phyloP scores from a whole-genome alignment of 2,797 vertebrate genomes.

The Microctenopoma lineatum region DNA sequence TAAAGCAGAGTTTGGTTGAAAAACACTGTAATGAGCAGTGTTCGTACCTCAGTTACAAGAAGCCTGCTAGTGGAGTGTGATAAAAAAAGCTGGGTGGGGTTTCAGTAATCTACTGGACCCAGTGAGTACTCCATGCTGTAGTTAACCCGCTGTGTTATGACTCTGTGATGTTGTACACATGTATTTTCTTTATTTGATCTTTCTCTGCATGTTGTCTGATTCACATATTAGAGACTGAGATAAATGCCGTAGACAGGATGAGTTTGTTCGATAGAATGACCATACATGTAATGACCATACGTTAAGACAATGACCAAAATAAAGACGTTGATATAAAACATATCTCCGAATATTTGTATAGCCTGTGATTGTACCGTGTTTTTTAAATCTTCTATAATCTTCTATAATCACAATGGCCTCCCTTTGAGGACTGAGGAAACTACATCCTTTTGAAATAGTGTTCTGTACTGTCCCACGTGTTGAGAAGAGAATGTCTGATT shows the following conservation, averaged over 20 bases:
- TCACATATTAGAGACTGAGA: too few species aligned
- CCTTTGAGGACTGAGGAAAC: slow-evolving; percentile 4
- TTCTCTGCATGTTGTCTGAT: too few species aligned
- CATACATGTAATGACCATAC: too few species aligned
- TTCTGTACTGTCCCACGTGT: neutral
- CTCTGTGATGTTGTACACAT: neutral
- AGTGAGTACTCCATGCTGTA: neutral
- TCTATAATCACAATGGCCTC: neutral
- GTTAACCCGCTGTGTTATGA: neutral
- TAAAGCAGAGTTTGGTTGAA: slow-evolving; percentile 7
- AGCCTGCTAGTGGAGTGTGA: slow-evolving; percentile 38
- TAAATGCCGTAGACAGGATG: too few species aligned
- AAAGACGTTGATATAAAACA: neutral
- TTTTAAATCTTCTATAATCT: neutral
- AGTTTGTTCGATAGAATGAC: too few species aligned
- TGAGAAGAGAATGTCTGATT: neutral
- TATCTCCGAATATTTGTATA: slow-evolving; percentile 44
- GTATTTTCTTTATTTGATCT: too few species aligned
- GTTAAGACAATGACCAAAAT: neutral
- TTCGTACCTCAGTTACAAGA: neutral
- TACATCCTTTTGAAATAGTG: neutral
- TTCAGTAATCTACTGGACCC: slow-evolving; percentile 14
- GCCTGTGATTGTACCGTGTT: slow-evolving; percentile 17
- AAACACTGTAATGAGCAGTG: neutral
- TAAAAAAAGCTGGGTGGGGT: slow-evolving; percentile 54